These are phyloP conservation scores for Eubasilissa splendida DNA, from an alignment of 2,888 invertebrate species.

Conservation along the genomic window DNA sequence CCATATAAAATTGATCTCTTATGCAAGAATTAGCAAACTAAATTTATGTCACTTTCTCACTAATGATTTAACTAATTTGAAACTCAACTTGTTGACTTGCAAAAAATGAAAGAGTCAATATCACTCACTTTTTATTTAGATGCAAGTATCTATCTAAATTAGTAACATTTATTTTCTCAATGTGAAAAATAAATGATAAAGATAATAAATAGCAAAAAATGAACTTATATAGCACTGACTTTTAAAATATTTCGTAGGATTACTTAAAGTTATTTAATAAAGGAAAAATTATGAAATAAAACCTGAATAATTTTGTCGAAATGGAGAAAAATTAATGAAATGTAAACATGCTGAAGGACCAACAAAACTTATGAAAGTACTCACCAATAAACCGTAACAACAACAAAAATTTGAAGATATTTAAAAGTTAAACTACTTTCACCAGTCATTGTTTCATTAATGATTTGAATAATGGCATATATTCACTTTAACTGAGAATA, in stretches of 20 bases:
- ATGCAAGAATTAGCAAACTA: too few species aligned
- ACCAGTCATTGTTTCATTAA: slow-evolving; percentile 43
- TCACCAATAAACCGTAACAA: slow-evolving; percentile 86
- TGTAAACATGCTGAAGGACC: neutral
- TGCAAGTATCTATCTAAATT: neutral
- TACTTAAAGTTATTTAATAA: neutral
- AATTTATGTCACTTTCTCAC: too few species aligned
- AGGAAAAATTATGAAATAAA: neutral
- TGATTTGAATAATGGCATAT: neutral
- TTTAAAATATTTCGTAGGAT: neutral
- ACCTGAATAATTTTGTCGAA: neutral
- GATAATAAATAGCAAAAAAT: neutral
- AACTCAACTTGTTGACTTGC: too few species aligned
- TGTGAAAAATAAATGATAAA: neutral
- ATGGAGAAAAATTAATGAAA: neutral
- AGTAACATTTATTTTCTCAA: neutral
- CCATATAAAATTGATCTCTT: too few species aligned
- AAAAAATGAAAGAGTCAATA: too few species aligned
- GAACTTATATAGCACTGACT: neutral
- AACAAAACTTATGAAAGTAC: slow-evolving; percentile 59
- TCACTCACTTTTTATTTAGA: neutral
- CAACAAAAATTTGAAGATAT: slow-evolving; percentile 82
- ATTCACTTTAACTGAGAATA: neutral
- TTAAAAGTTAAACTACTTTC: slow-evolving; percentile 62
- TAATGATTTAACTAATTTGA: too few species aligned